These are phyloP conservation scores for Enteromius afrohamiltoni DNA, from an alignment of 2,797 vertebrate species.

Conservation along the genomic window DNA sequence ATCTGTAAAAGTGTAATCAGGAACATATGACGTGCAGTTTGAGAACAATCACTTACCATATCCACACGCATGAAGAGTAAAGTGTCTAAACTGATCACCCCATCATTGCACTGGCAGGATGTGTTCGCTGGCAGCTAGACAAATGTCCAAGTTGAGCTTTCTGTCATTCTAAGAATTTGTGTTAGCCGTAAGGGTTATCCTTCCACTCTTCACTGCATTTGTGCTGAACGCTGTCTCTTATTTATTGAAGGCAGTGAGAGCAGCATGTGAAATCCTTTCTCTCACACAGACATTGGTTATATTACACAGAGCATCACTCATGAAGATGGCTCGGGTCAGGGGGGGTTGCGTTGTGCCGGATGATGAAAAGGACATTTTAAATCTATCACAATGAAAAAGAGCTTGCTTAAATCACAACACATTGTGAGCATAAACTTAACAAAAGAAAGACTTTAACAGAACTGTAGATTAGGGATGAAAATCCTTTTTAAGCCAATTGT, in stretches of 20 bases:
- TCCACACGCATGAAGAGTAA: slow-evolving; percentile 62
- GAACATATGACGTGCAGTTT: slow-evolving; percentile 5
- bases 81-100: slow-evolving; percentile 73
- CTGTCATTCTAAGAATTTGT: slow-evolving; percentile 67
- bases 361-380: slow-evolving; percentile 50
- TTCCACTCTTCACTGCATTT: slow-evolving; percentile 31
- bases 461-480: slow-evolving; percentile 59
- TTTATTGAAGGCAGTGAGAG: slow-evolving; percentile 39
- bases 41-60: not conserved
- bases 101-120: slow-evolving; percentile 52
- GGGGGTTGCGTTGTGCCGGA: slow-evolving; percentile 27
- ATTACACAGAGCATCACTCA: slow-evolving; percentile 44
- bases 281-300: slow-evolving; percentile 43
- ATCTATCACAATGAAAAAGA: slow-evolving; percentile 45
- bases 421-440: slow-evolving; percentile 51
- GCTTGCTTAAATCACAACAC: slow-evolving; percentile 40
- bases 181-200: slow-evolving; percentile 42
- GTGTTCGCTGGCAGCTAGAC: slow-evolving; percentile 69
- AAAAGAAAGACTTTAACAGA: slow-evolving; percentile 44
- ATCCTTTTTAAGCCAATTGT: slow-evolving; percentile 61
- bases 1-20: slow-evolving; percentile 30
- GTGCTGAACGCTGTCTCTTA: slow-evolving; percentile 24
- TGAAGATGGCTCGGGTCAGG: slow-evolving; percentile 36
- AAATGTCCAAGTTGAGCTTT: slow-evolving; percentile 76
- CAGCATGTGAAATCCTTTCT: slow-evolving; percentile 37